phyloP scores from a whole-genome alignment of 2,113 vertebrate species.

The Lanius ludovicianus region DNA sequence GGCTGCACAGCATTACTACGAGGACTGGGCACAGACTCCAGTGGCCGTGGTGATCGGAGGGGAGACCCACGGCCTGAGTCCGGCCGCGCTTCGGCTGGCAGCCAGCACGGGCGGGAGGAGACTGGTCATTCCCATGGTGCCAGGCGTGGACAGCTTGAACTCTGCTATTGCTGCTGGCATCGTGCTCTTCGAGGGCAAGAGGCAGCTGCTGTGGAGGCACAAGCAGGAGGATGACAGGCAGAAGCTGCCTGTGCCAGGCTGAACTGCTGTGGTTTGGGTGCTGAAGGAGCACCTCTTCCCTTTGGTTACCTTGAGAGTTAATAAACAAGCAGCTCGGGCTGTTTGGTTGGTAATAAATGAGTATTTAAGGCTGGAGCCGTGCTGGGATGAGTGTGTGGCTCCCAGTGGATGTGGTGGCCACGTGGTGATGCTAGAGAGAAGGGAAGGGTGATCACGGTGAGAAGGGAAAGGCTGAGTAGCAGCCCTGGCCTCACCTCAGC shows the following conservation, averaged over 20 bases:
- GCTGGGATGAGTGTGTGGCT: background rate
- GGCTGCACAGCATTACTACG: slow-evolving; percentile 73
- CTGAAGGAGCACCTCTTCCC: background rate
- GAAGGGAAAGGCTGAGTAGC: background rate
- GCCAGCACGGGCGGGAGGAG: slow-evolving; percentile 76
- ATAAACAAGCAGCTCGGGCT: background rate
- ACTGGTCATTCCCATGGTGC: slow-evolving; percentile 82
- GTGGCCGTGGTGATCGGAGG: slow-evolving; percentile 87
- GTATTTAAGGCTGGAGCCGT: background rate
- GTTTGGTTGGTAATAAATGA: background rate
- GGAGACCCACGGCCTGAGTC: slow-evolving; percentile 86
- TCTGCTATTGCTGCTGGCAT: slow-evolving; percentile 89
- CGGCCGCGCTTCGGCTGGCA: slow-evolving; percentile 77
- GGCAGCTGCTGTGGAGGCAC: slow-evolving; percentile 67
- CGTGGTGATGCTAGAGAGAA: slow-evolving; percentile 30
- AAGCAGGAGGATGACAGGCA: background rate
- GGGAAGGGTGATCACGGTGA: background rate
- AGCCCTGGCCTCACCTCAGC: background rate
- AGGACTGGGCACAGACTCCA: slow-evolving; percentile 77
- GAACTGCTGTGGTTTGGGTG: background rate
- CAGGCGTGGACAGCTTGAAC: slow-evolving; percentile 87
- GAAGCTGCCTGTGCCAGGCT: background rate
- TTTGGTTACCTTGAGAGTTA: background rate
- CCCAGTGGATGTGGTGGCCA: background rate
- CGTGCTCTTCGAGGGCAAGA: slow-evolving; percentile 89